phyloP scores from a whole-genome alignment of 2,888 invertebrate species.

The Sphecodes monilicornis region DNA sequence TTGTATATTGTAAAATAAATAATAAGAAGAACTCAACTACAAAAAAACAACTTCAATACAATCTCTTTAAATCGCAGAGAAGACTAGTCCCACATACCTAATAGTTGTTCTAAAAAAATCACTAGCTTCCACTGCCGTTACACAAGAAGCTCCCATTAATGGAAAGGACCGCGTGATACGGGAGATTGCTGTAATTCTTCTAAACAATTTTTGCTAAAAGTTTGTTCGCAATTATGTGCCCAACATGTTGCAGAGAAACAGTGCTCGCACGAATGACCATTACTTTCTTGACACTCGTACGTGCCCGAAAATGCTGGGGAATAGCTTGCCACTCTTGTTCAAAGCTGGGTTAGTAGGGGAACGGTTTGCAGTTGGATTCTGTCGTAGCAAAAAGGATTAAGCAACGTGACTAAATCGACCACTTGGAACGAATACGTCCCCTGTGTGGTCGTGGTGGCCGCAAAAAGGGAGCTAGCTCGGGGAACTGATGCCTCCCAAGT shows the following conservation, averaged over 20 bases:
- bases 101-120: no score
- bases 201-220: not conserved
- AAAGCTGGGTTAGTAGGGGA: not conserved
- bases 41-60: no score
- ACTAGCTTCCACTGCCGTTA: no score
- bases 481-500: slow-evolving; percentile 49
- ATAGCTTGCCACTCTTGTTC: not conserved
- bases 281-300: not conserved
- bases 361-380: not conserved
- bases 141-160: no score
- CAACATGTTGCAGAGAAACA: not conserved
- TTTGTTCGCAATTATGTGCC: not conserved
- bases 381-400: not conserved
- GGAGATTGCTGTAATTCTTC: not conserved
- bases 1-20: no score
- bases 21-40: no score
- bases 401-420: slow-evolving; percentile 8
- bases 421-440: slow-evolving; percentile 9
- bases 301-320: not conserved
- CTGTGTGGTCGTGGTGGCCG: not conserved
- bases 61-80: no score
- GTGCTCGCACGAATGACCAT: not conserved
- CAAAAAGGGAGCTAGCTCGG: slow-evolving; percentile 6
- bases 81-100: no score
- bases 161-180: not conserved